Evolutionary conservation across 1,140 invertebrate species (phyloP), one percentile per base, ranked within the genome.

Genomic region (Megalopta genalis): DNA sequence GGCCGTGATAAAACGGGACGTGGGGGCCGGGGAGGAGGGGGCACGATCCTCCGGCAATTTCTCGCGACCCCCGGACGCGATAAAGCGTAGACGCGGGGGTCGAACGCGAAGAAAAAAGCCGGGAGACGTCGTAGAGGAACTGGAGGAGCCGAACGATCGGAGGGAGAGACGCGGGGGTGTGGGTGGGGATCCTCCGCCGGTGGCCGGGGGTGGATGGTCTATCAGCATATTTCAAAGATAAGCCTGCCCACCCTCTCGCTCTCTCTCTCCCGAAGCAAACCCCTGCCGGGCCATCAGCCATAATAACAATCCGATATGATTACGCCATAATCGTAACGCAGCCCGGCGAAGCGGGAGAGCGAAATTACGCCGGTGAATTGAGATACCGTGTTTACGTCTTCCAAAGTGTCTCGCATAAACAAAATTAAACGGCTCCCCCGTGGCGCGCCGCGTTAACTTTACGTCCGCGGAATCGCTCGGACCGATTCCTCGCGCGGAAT

Each of bases 241-340:
- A 93, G 92, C 90, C 87, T 87, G 83, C 81, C 85, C 88, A 71
- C 81, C 87, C 86, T 86, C 68, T 46, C 42, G 9, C 42, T 32
- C 32, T 32, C 32, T 32, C 32, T 32, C 32, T 32, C 32, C 4
- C 80, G 54, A 74, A 66, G 83, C 81, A 74, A 85, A 86, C 88
- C 88, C 90, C 84, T 85, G 89, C 88, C 86, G 87, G 87, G 90
- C 90, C 89, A 92, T 92, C 91, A 91, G 89, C 89, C 90, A 91
- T 92, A 93, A 93, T 93, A 93, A 93, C 92, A 93, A 93, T 93
- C 91, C 92, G 92, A 93, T 93, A 93, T 92, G 91, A 93, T 93
- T 93, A 91, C 90, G 86, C 91, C 88, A 93, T 93, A 92, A 93
- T 93, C 92, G 91, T 93, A 93, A 92, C 89, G 87, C 86, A 88